Evolutionary conservation across 2,797 vertebrate genomes (phyloP).

Genomic region (Enteromius argenteus): DNA sequence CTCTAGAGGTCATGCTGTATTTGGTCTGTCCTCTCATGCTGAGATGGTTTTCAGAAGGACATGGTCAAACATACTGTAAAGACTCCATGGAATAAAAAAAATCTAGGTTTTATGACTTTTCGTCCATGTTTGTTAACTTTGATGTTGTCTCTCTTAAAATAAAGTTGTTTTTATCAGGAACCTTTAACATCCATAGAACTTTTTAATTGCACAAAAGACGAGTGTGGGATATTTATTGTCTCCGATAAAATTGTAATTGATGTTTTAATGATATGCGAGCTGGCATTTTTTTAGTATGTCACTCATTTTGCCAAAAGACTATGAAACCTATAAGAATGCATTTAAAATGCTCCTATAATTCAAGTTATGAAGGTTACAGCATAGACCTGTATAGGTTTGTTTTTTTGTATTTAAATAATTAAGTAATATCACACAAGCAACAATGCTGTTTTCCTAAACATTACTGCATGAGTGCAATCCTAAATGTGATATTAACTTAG

Average conservation of each 20-base stretch:
- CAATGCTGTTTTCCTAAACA: too few species aligned
- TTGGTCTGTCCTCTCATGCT: conserved; percentile 23
- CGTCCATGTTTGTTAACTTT: background rate
- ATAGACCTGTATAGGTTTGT: too few species aligned
- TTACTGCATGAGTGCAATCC: too few species aligned
- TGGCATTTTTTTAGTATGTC: background rate
- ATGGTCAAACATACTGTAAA: background rate
- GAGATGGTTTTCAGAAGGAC: conserved; percentile 24
- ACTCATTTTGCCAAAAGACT: background rate
- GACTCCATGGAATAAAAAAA: conserved; percentile 3
- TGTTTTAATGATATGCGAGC: background rate
- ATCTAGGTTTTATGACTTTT: background rate
- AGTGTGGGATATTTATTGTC: background rate
- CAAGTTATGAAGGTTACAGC: background rate
- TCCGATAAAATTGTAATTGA: background rate
- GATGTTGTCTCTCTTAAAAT: background rate
- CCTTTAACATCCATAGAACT: background rate
- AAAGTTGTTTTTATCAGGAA: background rate
- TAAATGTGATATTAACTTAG: too few species aligned
- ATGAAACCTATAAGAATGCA: background rate
- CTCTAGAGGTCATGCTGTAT: conserved; percentile 37
- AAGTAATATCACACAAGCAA: too few species aligned
- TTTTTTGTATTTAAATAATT: too few species aligned
- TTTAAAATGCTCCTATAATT: background rate
- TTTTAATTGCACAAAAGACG: background rate